Percentiles rank a stretch among this genome's conserved stretches.
Conservation (phyloP, 2,113 vertebrate species). For the Ahaetulla prasina region DNA sequence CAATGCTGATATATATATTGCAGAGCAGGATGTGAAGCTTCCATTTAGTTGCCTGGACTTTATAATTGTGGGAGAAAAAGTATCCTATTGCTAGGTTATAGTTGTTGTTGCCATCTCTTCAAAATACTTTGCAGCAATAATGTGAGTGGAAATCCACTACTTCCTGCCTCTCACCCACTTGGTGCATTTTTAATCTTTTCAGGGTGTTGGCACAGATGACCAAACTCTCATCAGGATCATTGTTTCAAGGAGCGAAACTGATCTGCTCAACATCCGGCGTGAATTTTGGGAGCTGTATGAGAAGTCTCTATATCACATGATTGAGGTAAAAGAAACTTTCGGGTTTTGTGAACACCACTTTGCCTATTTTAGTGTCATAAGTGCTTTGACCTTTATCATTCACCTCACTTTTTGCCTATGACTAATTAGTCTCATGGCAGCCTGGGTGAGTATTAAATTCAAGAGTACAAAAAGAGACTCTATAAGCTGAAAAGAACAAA, state of each 20-base stretch:
- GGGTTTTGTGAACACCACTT: neutral
- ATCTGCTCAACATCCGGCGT: constrained; percentile 88
- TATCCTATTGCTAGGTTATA: neutral
- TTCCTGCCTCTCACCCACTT: neutral
- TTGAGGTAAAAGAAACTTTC: constrained; percentile 76
- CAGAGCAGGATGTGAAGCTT: neutral
- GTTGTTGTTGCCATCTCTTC: neutral
- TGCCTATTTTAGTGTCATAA: neutral
- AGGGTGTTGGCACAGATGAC: constrained; percentile 94
- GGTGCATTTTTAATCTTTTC: neutral
- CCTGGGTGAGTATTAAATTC: neutral
- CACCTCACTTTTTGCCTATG: neutral
- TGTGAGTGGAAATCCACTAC: neutral
- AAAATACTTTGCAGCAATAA: constrained; percentile 23
- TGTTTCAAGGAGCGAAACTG: constrained; percentile 88
- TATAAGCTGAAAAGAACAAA: neutral
- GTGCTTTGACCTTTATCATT: neutral
- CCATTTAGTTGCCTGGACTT: neutral
- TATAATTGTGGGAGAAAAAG: neutral
- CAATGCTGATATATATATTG: neutral
- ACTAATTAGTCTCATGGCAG: neutral
- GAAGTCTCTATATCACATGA: constrained; percentile 84
- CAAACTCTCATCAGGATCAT: constrained; percentile 90
- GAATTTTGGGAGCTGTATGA: constrained; percentile 91
- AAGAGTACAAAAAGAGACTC: neutral